Conservation (phyloP, 2,888 invertebrate genomes). For the Clitarchus hookeri region DNA sequence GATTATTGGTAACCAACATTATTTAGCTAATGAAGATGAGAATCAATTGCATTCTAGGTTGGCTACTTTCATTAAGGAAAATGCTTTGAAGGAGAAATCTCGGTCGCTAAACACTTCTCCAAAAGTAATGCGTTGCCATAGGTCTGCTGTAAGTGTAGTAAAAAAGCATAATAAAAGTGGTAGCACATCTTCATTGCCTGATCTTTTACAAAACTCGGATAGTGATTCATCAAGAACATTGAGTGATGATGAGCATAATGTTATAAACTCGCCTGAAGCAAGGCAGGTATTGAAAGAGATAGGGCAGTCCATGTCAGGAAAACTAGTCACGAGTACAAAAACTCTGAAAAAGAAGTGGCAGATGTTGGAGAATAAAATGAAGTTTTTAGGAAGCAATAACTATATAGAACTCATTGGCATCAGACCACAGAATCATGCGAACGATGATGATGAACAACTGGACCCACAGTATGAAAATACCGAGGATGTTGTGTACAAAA, state of each 20-base stretch:
- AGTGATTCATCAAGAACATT: neutral
- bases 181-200: conserved; percentile 35
- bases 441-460: conserved; percentile 9
- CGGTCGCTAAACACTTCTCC: conserved; percentile 31
- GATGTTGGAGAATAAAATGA: conserved; percentile 55
- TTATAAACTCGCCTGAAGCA: conserved; percentile 53
- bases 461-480: neutral
- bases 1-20: conserved; percentile 56
- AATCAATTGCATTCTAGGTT: neutral
- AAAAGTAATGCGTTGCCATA: conserved; percentile 25
- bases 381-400: conserved; percentile 39
- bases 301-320: conserved; percentile 59
- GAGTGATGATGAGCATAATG: neutral
- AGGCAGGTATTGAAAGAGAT: conserved; percentile 61
- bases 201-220: conserved; percentile 21
- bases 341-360: conserved; percentile 62
- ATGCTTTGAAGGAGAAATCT: conserved; percentile 34
- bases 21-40: conserved; percentile 31
- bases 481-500: conserved; percentile 2
- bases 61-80: neutral
- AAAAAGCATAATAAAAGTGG: neutral
- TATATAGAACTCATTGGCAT: conserved; percentile 39
- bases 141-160: neutral
- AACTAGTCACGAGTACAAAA: conserved; percentile 60
- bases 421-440: conserved; percentile 31